Percentiles rank a stretch among this genome's conserved stretches.
These are phyloP conservation scores for Mylabris sibirica DNA, from an alignment of 2,888 invertebrate genomes.

Conservation along the genomic window DNA sequence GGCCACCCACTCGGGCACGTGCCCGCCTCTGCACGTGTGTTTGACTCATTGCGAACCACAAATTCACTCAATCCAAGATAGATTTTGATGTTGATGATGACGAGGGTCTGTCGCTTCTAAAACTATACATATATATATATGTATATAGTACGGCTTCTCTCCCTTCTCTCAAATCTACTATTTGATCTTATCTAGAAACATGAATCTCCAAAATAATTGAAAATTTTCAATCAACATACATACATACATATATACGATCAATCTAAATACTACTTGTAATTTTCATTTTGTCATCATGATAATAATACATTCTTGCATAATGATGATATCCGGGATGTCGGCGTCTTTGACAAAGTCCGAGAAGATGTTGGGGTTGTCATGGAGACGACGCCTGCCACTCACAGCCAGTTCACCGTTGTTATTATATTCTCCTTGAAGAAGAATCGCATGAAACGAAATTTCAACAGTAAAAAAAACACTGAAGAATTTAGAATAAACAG, in stretches of 20 bases:
- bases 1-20: slow-evolving; percentile 64
- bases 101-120: not conserved
- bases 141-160: not conserved
- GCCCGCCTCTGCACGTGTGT: slow-evolving; percentile 63
- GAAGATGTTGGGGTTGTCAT: slow-evolving; percentile 38
- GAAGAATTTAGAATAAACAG: too few relatives aligned
- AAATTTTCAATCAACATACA: slow-evolving; percentile 1
- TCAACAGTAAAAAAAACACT: too few relatives aligned
- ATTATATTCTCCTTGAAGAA: not conserved
- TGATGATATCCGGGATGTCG: slow-evolving; percentile 37
- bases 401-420: slow-evolving; percentile 37
- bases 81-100: slow-evolving; percentile 23
- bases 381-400: slow-evolving; percentile 45
- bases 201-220: not conserved
- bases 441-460: not conserved
- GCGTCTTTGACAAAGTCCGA: slow-evolving; percentile 45
- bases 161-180: not conserved
- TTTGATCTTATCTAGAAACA: slow-evolving; percentile 8
- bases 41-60: slow-evolving; percentile 63
- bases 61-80: slow-evolving; percentile 55
- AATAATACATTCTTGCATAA: slow-evolving; percentile 16
- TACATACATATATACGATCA: too few relatives aligned
- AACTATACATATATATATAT: too few relatives aligned
- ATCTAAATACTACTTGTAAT: not conserved
- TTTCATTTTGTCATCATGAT: too few relatives aligned